These are phyloP conservation scores for Rhynchotus rufescens DNA, from an alignment of 2,797 vertebrate genomes.

Conservation along the genomic window DNA sequence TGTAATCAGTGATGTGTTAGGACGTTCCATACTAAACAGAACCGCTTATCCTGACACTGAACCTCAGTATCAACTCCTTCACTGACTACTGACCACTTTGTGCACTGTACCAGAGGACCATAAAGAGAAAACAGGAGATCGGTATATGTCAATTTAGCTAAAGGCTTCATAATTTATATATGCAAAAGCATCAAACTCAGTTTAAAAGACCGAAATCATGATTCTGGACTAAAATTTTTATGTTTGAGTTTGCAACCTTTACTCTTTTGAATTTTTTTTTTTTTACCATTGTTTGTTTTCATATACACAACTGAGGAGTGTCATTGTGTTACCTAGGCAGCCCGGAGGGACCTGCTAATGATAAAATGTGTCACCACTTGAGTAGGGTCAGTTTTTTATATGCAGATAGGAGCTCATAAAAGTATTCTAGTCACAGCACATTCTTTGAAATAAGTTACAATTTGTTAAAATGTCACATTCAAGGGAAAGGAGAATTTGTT, in stretches of 20 bases:
- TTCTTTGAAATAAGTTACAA: conserved; percentile 11
- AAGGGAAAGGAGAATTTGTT: conserved; percentile 43
- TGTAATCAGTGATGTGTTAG: conserved; percentile 12
- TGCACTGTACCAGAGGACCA: neutral
- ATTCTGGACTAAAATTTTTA: neutral
- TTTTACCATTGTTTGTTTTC: neutral
- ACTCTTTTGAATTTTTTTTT: neutral
- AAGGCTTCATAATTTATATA: neutral
- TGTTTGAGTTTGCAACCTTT: neutral
- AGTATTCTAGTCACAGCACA: neutral
- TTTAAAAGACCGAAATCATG: neutral
- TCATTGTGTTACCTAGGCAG: neutral
- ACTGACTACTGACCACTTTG: neutral
- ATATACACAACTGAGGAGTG: neutral
- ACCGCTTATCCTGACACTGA: neutral
- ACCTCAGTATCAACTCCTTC: neutral
- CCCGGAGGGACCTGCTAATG: neutral
- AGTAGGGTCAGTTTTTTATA: rapidly evolving
- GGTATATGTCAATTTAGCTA: neutral
- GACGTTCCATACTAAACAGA: neutral
- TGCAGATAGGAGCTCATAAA: neutral
- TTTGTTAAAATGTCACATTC: conserved; percentile 60
- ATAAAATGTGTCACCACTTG: neutral
- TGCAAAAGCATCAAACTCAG: neutral
- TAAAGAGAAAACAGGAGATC: rapidly evolving